A percentile compares a stretch with the other conserved stretches of the same genome.
Conservation (phyloP, 35 echinoderm and acorn worm genomes). For the Anneissia japonica region DNA sequence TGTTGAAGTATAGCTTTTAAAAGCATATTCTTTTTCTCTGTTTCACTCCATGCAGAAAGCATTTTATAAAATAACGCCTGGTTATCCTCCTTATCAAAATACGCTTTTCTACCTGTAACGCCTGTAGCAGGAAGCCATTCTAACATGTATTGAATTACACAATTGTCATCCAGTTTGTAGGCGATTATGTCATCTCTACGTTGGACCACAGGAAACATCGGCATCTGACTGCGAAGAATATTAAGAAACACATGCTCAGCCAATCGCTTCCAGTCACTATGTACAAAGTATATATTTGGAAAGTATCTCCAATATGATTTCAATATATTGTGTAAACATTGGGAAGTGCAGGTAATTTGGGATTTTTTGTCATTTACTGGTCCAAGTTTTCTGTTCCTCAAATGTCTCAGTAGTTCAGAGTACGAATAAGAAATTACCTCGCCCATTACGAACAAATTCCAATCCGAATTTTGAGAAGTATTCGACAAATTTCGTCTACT, state of each 20-base stretch:
- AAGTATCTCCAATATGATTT: background rate
- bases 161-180: background rate
- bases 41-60: background rate
- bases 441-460: constrained; percentile 48
- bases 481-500: constrained; percentile 29
- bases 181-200: background rate
- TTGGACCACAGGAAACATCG: background rate
- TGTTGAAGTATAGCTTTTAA: constrained; percentile 21
- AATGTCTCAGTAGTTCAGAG: constrained; percentile 2
- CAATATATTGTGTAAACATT: background rate
- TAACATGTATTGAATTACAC: background rate
- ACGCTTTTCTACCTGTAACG: background rate
- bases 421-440: constrained; percentile 57
- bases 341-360: background rate
- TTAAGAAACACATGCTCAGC: background rate
- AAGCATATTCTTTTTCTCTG: constrained; percentile 6
- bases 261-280: background rate
- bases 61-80: background rate
- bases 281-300: background rate
- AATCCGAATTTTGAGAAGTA: constrained; percentile 24
- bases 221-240: background rate
- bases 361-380: background rate
- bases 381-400: background rate
- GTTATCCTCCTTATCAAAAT: background rate
- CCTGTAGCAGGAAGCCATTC: background rate